Conservation (phyloP, 2,113 vertebrate species). For the Malurus alboscapulatus region DNA sequence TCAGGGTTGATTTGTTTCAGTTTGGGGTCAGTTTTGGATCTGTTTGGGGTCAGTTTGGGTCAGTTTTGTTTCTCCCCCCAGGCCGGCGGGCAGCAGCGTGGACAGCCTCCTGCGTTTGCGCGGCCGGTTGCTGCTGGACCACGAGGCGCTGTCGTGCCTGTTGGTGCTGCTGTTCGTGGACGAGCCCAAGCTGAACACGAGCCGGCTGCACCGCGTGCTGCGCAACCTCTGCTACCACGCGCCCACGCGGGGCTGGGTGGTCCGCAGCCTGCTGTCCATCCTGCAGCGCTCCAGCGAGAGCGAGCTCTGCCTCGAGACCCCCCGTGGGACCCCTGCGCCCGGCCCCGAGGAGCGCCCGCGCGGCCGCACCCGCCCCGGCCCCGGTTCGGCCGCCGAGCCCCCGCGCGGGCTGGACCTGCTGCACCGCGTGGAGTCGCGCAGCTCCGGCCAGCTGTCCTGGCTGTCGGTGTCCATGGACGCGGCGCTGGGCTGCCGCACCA, state of each 20-base stretch:
- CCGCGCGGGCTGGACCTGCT: background rate
- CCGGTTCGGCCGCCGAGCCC: too few relatives aligned
- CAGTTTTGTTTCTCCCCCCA: background rate
- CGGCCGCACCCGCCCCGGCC: background rate
- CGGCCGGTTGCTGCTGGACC: background rate
- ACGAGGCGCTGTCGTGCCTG: background rate
- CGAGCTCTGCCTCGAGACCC: background rate
- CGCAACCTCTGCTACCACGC: conserved; percentile 24
- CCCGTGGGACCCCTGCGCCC: background rate
- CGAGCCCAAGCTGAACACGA: background rate
- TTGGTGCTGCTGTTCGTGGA: conserved; percentile 6
- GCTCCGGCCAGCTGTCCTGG: background rate
- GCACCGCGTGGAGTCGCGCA: background rate
- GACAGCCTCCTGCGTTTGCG: background rate
- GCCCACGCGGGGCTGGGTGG: background rate
- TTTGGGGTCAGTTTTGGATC: accelerated
- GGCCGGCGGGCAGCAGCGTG: background rate
- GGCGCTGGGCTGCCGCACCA: background rate
- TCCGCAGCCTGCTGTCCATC: background rate
- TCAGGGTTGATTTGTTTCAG: too few relatives aligned
- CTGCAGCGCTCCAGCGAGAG: conserved; percentile 7
- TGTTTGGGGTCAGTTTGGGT: too few relatives aligned
- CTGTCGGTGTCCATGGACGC: background rate
- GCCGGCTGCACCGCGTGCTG: background rate
- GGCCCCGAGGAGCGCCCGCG: background rate